These are phyloP conservation scores for Hydraecia micacea DNA, from an alignment of 2,888 invertebrate species.

Conservation along the genomic window DNA sequence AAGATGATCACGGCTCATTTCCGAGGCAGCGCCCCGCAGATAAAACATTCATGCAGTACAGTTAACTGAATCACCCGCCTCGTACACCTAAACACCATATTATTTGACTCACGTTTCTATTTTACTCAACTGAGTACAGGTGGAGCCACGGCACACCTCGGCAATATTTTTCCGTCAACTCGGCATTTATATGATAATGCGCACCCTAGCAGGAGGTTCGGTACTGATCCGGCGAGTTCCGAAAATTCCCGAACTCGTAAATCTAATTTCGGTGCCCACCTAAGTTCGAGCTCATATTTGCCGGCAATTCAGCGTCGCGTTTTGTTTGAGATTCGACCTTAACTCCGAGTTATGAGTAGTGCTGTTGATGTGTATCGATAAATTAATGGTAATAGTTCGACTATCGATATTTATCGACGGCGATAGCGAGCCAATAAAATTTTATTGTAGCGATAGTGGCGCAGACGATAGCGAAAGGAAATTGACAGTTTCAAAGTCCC, in stretches of 20 bases:
- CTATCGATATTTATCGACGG: constrained; percentile 62
- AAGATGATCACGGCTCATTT: constrained; percentile 67
- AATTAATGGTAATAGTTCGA: constrained; percentile 59
- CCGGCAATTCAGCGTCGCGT: constrained; percentile 72
- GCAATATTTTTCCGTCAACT: constrained; percentile 88
- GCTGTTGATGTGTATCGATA: constrained; percentile 67
- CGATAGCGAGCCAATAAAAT: constrained; percentile 63
- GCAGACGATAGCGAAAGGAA: constrained; percentile 61
- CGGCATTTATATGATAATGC: constrained; percentile 85
- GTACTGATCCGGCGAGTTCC: constrained; percentile 87
- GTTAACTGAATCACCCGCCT: constrained; percentile 69
- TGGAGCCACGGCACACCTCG: constrained; percentile 73
- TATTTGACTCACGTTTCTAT: constrained; percentile 69
- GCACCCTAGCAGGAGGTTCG: constrained; percentile 76
- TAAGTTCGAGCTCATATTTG: constrained; percentile 79
- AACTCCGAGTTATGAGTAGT: constrained; percentile 74
- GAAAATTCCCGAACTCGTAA: constrained; percentile 88
- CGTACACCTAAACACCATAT: constrained; percentile 70
- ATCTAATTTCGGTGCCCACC: constrained; percentile 86
- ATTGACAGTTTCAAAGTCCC: constrained; percentile 62
- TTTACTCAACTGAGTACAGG: constrained; percentile 72
- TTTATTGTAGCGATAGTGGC: constrained; percentile 62
- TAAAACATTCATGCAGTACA: constrained; percentile 74
- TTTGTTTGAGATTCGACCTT: constrained; percentile 77
- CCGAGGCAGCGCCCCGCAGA: constrained; percentile 63